Evolutionary conservation across 2,888 invertebrate species (phyloP).

Genomic region (Coelopa pilipes): DNA sequence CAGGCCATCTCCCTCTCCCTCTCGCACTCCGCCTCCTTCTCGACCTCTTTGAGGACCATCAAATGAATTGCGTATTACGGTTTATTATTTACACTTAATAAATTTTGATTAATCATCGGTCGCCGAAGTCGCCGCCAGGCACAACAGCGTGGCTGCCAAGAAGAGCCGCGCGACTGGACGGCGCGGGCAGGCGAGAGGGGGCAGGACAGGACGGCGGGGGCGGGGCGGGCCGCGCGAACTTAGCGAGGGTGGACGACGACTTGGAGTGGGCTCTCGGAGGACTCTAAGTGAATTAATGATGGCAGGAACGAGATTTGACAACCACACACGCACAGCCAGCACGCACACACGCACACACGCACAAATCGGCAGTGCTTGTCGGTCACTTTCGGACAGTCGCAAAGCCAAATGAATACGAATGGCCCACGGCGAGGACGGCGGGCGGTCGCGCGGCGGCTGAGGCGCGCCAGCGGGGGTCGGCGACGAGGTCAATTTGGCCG

Average conservation of each 20-base stretch:
- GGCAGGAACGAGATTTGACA: background rate
- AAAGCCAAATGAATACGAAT: no score
- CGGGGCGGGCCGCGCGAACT: background rate
- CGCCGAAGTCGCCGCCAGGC: background rate
- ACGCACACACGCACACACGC: background rate
- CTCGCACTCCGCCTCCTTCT: no score
- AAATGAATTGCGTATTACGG: background rate
- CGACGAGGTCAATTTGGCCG: no score
- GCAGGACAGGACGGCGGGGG: background rate
- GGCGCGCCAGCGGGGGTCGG: no score
- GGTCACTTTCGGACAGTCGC: no score
- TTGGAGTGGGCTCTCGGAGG: background rate
- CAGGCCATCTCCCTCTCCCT: no score
- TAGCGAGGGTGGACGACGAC: background rate
- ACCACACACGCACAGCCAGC: background rate
- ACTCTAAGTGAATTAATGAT: background rate
- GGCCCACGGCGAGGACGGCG: no score
- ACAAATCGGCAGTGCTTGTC: no score
- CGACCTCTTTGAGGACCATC: background rate
- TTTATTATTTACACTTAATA: constrained; percentile 15
- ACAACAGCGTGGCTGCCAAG: background rate
- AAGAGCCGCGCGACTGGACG: no score
- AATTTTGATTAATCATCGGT: constrained; percentile 25
- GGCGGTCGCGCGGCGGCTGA: no score
- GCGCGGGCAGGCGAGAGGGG: background rate